Base-by-base conservation (phyloP, 2,113 vertebrate species). In the Microcebus tavaratra region DNA sequence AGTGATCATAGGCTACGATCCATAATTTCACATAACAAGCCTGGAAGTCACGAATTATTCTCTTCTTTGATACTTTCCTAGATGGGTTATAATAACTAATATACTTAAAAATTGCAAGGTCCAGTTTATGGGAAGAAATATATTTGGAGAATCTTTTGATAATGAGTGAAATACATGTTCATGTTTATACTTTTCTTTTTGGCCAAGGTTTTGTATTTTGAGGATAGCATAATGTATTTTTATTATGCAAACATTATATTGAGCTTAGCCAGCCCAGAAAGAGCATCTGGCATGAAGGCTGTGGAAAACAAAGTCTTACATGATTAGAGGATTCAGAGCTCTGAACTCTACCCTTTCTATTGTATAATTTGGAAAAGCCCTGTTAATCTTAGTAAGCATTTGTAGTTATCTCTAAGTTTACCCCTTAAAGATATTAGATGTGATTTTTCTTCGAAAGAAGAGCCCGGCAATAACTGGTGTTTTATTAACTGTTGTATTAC, bases 341-440 rank as follows among this genome's bases (percentile, higher is more conserved):
- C 67, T 87, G 90, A 84, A 89, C 29, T 36, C 91, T 92, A 45
- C 8, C 48, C 75, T 7, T 94, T 73, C 39, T 42, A 0, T 2
- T 31, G 2, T 29, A 75, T 27, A 31, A 88, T 67, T 91, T 83
- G 67, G 31, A 95, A 39, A 93, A 90, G 5, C 20, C 14, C 14
- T 34, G 14, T 84, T 50, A 21, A 94, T 78, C 20, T 70, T 45
- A 57, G 34, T 29, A 67, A 79, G 34, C 34, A 75, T 94, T 94
- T 81, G 85, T 86, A 96, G 59, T 53, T 75, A 59, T 75, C 65
- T 80, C 11, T 80, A 91, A 45, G 20, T 83, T 95, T 90, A 89
- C 86, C n/a, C 86, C 45, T 90, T 75, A 79, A 94, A 81, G 25
- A 86, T 83, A 39, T 70, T 84, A 89, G 86, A 45, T 90, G 36